These are phyloP conservation scores for Hydrophis major DNA, from an alignment of 2,797 vertebrate genomes.

Conservation along the genomic window DNA sequence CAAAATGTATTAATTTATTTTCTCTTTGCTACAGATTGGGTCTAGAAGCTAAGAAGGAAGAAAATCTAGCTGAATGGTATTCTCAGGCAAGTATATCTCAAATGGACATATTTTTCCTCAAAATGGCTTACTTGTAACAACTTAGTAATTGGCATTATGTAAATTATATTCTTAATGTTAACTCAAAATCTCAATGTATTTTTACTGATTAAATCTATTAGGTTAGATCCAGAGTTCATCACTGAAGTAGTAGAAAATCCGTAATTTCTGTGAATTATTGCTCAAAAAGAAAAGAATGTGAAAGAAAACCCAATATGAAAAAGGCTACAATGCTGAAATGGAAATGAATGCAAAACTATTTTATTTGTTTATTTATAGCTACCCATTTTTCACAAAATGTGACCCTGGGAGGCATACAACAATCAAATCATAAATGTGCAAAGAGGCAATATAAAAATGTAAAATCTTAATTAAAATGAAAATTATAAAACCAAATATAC, in stretches of 20 bases:
- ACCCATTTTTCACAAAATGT: not conserved
- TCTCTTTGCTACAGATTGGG: conserved; percentile 78
- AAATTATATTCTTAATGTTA: not conserved
- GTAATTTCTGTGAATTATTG: not conserved
- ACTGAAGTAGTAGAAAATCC: not conserved
- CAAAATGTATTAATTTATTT: not conserved
- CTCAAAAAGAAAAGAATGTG: not conserved
- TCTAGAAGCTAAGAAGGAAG: conserved; percentile 94
- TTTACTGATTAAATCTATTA: not conserved
- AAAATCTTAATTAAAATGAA: not conserved
- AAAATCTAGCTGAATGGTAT: conserved; percentile 96
- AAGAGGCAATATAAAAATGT: not conserved
- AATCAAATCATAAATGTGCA: not conserved
- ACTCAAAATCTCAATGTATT: not conserved
- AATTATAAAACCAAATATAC: not conserved
- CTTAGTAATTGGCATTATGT: not conserved
- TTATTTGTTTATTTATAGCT: not conserved
- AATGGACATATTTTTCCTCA: not conserved
- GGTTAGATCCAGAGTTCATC: not conserved
- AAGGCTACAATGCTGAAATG: not conserved
- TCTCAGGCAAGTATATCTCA: conserved; percentile 81
- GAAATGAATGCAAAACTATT: not conserved
- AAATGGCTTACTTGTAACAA: not conserved
- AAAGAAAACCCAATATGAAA: not conserved
- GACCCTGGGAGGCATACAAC: not conserved